phyloP scores from a whole-genome alignment of 2,797 vertebrate species.

The Acrossocheilus fasciatus region DNA sequence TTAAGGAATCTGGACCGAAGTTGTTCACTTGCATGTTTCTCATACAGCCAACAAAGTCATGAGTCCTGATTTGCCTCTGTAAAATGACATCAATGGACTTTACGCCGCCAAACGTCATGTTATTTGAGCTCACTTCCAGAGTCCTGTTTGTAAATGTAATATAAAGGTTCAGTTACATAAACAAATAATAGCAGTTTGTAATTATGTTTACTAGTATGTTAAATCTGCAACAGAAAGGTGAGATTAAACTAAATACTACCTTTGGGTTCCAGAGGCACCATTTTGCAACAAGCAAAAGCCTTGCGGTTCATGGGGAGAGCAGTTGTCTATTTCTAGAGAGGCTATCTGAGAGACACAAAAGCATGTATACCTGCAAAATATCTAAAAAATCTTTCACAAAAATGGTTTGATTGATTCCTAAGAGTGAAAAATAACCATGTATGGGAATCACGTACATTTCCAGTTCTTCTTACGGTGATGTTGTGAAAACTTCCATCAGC shows the following conservation, averaged over 20 bases:
- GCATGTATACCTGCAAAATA: background rate
- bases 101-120: slow-evolving; percentile 78
- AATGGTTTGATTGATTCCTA: background rate
- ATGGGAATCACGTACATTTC: slow-evolving; percentile 71
- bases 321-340: slow-evolving; percentile 80
- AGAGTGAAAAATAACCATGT: background rate
- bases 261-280: slow-evolving; percentile 70
- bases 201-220: background rate
- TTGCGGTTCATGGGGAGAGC: slow-evolving; percentile 68
- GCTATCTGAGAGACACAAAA: slow-evolving; percentile 72
- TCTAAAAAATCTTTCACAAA: background rate
- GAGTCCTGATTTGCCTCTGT: slow-evolving; percentile 72
- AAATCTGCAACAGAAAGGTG: background rate
- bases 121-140: slow-evolving; percentile 74
- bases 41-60: slow-evolving; percentile 83
- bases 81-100: slow-evolving; percentile 72
- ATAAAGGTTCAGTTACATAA: background rate
- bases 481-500: slow-evolving; percentile 81
- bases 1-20: slow-evolving; percentile 68
- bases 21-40: slow-evolving; percentile 77
- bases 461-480: slow-evolving; percentile 75
- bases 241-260: slow-evolving; percentile 63
- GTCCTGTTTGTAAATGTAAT: slow-evolving; percentile 68
- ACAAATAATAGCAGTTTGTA: background rate
- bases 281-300: slow-evolving; percentile 76